A percentile compares a stretch with the other conserved stretches of the same genome.
Conservation (phyloP, 2,888 invertebrate genomes). For the Chrysotoxum bicinctum region DNA sequence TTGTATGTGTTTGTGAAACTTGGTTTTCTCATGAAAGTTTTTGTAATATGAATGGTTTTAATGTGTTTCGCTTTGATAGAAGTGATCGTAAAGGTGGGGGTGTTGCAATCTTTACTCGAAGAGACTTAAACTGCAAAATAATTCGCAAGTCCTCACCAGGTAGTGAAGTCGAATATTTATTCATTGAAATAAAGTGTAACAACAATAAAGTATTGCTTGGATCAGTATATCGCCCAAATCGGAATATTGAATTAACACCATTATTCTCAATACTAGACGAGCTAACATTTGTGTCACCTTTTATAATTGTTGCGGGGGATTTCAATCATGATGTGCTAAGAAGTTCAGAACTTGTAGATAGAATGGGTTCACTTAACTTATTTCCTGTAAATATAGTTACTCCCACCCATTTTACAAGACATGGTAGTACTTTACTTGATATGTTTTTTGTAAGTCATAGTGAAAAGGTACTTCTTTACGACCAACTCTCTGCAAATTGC, state of each 20-base stretch:
- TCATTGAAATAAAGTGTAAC: no score
- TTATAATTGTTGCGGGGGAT: no score
- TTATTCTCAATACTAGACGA: neutral
- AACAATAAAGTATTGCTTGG: no score
- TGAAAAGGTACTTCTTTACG: no score
- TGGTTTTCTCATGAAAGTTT: neutral
- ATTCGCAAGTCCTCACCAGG: neutral
- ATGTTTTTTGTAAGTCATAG: no score
- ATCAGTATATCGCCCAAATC: no score
- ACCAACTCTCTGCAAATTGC: no score
- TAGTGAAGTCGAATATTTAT: neutral
- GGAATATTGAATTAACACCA: no score
- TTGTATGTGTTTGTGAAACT: neutral
- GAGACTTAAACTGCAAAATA: neutral
- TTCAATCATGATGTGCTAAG: neutral
- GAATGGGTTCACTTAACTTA: neutral
- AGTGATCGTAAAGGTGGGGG: neutral
- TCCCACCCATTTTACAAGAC: slow-evolving; percentile 4
- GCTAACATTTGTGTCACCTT: neutral
- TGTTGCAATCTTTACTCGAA: neutral
- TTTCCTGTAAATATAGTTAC: neutral
- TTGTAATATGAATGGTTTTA: neutral
- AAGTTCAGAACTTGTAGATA: neutral
- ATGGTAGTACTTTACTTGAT: no score
- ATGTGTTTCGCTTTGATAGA: slow-evolving; percentile 10